Percentiles rank a stretch among this genome's conserved stretches.
Conservation (phyloP, 2,888 invertebrate genomes). For the Cistogaster globosa region DNA sequence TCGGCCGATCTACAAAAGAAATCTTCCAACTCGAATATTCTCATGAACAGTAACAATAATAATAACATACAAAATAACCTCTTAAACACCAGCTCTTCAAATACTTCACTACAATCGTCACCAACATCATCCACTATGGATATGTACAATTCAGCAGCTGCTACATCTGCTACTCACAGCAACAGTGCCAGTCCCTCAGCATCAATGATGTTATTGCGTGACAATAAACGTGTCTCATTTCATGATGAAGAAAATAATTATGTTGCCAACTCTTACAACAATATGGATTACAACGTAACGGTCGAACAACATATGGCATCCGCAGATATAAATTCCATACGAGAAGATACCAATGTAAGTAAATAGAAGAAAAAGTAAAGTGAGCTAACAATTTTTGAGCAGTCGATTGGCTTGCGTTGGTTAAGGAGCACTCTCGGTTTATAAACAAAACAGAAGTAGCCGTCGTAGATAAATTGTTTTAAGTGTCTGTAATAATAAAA, state of each 20-base stretch:
- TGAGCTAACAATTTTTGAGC: no score
- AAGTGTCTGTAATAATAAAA: no score
- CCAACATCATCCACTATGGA: conserved; percentile 67
- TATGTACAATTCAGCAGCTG: conserved; percentile 46
- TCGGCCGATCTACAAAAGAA: conserved; percentile 75
- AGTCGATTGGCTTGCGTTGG: no score
- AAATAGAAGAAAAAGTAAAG: no score
- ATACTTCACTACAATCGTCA: conserved; percentile 59
- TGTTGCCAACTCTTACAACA: conserved; percentile 66
- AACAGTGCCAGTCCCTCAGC: conserved; percentile 66
- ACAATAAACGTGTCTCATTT: conserved; percentile 89
- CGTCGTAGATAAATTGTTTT: no score
- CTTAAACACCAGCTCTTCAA: conserved; percentile 67
- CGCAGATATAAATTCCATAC: conserved; percentile 83
- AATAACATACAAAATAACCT: conserved; percentile 76
- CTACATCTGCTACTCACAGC: conserved; percentile 61
- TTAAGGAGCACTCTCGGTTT: no score
- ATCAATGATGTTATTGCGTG: conserved; percentile 77
- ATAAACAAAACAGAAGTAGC: no score
- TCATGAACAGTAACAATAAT: conserved; percentile 74
- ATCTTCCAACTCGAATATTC: conserved; percentile 72
- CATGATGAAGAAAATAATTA: conserved; percentile 86
- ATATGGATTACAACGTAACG: conserved; percentile 74
- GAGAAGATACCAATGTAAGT: conserved; percentile 93
- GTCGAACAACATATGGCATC: conserved; percentile 79